These are phyloP conservation scores for Genyomyrus donnyi DNA, from an alignment of 2,113 vertebrate genomes.

Conservation along the genomic window DNA sequence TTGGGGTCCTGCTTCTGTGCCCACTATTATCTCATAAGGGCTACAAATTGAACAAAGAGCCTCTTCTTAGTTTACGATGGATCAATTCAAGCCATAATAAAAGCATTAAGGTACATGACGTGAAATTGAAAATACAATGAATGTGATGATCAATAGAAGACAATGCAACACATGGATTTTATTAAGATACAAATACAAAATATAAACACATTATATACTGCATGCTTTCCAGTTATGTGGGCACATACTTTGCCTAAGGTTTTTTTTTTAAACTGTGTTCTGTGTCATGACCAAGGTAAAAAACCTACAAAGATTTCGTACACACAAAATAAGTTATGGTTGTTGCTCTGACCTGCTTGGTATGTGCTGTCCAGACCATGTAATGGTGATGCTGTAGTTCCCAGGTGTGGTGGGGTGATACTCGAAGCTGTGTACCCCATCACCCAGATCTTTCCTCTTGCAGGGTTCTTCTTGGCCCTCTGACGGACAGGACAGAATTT, in stretches of 20 bases:
- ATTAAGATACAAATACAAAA: not conserved
- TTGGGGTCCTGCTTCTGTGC: slow-evolving; percentile 68
- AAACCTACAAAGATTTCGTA: not conserved
- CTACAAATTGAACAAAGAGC: slow-evolving; percentile 36
- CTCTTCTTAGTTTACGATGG: not conserved
- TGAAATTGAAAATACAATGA: not conserved
- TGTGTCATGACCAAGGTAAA: not conserved
- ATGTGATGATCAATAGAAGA: not conserved
- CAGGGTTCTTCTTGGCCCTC: slow-evolving; percentile 73
- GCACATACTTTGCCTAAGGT: not conserved
- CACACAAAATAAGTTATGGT: not conserved
- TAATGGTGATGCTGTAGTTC: slow-evolving; percentile 61
- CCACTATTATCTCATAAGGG: slow-evolving; percentile 74
- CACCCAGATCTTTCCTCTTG: slow-evolving; percentile 66
- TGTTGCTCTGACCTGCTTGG: slow-evolving; percentile 66
- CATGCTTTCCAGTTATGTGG: not conserved
- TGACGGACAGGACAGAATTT: slow-evolving; percentile 38
- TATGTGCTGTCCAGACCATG: slow-evolving; percentile 72
- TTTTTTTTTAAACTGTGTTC: not conserved
- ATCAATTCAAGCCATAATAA: not conserved
- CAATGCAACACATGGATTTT: not conserved
- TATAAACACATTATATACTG: not conserved
- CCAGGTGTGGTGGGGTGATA: slow-evolving; percentile 69
- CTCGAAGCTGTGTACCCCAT: slow-evolving; percentile 66
- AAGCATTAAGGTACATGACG: not conserved